Evolutionary conservation across 2,797 vertebrate genomes (phyloP), one percentile per base, ranked within the genome.

Genomic region (Halcyon badia): DNA sequence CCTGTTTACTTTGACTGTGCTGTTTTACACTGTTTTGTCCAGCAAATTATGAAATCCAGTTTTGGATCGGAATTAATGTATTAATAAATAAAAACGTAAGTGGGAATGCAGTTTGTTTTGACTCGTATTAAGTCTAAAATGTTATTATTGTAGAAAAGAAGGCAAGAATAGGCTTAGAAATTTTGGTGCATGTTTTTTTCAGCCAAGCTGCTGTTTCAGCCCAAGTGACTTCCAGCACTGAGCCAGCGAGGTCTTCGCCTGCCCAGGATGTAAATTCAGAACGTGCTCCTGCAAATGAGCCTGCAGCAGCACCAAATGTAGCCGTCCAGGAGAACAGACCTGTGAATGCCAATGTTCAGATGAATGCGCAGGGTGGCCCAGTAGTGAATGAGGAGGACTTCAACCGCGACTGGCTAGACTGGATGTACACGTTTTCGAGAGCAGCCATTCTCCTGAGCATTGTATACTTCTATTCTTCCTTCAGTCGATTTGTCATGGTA

Each of bases 381-480:
- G 97, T 99, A 76, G 97, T 99, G 80, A 99, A 99, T 1, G 99
- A 99, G 62, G 99, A 99, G 18, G 99, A 99, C 83, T 98, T 99
- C 94, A 99, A 99, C 93, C 98, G 99, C 37, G 99, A 99, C 94
- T 99, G 99, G 99, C 98, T 99, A 85, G 99, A 99, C 98, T 99
- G 99, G 99, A 98, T 99, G 96, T 99, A 99, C 97, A 99, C 99
- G 0, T 98, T 99, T 82, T 99, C 99, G 2, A 98, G 99, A 11
- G 99, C 99, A 2, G 99, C 98, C 4, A 98, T 99, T 93, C 97
- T 99, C 26, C 99, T 99, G 61, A 99, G 99, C 91, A 99, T 99
- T n/a, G 99, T 99, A 44, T 99, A 99, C 98, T 99, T 99, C 97
- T 99, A 99, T 97, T 99, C 99, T 2, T 99, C 99, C 51, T 99